Conservation (phyloP, 2,797 vertebrate genomes). For the Notamacropus eugenii region DNA sequence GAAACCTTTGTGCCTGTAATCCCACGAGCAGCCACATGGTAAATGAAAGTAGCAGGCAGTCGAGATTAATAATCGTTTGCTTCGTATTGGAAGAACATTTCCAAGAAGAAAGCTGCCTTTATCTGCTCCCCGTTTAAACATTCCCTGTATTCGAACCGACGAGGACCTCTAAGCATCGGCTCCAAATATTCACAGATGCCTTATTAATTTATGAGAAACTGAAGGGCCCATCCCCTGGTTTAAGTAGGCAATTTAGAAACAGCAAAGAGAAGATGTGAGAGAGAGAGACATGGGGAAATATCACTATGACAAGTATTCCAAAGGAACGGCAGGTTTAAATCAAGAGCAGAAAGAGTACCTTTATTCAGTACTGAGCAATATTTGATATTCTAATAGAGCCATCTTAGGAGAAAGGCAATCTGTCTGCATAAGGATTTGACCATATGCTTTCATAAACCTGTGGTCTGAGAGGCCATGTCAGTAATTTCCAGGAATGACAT, state of each 20-base stretch:
- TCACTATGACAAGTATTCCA: conserved; percentile 52
- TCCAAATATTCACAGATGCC: conserved; percentile 82
- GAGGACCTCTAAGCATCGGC: conserved; percentile 78
- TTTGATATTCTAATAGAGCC: conserved; percentile 78
- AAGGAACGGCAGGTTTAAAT: conserved; percentile 73
- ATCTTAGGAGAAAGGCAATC: conserved; percentile 72
- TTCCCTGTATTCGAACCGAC: conserved; percentile 76
- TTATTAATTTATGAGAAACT: conserved; percentile 88
- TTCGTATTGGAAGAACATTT: conserved; percentile 85
- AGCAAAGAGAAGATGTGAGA: conserved; percentile 74
- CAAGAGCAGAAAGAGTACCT: conserved; percentile 76
- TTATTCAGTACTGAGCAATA: conserved; percentile 48
- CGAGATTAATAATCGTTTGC: conserved; percentile 88
- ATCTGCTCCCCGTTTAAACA: conserved; percentile 77
- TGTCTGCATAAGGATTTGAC: conserved; percentile 77
- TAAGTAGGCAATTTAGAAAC: conserved; percentile 85
- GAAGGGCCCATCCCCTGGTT: conserved; percentile 83
- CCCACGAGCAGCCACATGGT: conserved; percentile 86
- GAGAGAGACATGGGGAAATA: conserved; percentile 61
- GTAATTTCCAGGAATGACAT: conserved; percentile 79
- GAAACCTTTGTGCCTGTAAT: conserved; percentile 87
- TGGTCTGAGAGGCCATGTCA: conserved; percentile 79
- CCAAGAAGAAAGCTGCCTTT: conserved; percentile 83
- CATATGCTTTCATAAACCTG: conserved; percentile 77
- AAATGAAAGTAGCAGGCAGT: conserved; percentile 89